phyloP scores from a whole-genome alignment of 2,888 invertebrate species.

The Pristionchus maxplancki region DNA sequence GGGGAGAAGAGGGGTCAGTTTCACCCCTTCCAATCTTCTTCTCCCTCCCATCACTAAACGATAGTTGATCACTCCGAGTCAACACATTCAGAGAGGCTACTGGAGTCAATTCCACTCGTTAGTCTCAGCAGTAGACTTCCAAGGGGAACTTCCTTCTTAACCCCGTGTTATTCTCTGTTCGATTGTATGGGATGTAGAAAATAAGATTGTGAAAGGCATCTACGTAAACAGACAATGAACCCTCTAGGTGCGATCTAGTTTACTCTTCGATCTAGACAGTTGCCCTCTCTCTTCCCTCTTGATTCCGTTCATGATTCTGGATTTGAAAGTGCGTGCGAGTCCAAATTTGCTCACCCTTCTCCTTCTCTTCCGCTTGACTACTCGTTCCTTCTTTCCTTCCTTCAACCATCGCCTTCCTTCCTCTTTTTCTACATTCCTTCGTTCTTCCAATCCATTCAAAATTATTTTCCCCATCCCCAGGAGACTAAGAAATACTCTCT shows the following conservation, averaged over 20 bases:
- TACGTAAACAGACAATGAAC: neutral
- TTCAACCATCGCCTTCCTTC: neutral
- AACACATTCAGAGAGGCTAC: neutral
- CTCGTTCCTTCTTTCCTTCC: neutral
- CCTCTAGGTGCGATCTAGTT: neutral
- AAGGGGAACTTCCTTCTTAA: neutral
- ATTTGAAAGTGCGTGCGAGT: neutral
- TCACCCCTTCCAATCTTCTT: neutral
- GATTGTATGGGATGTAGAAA: too few species aligned
- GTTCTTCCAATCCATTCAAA: neutral
- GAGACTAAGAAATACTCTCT: neutral
- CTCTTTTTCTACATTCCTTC: neutral
- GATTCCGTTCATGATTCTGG: constrained; percentile 23
- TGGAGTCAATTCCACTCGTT: neutral
- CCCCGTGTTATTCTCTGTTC: neutral
- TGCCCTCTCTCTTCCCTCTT: constrained; percentile 31
- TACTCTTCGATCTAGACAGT: neutral
- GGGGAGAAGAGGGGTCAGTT: neutral
- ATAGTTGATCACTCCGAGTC: constrained; percentile 6
- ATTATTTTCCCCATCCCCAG: neutral
- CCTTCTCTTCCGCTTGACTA: constrained; percentile 1
- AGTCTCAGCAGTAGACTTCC: neutral
- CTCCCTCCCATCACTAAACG: constrained; percentile 21
- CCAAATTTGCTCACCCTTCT: constrained; percentile 30
- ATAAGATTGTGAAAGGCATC: too few species aligned